Percentiles rank a stretch among this genome's conserved stretches.
Evolutionary conservation across 1,140 invertebrate genomes (phyloP).

Genomic region (Drosophila nasuta): DNA sequence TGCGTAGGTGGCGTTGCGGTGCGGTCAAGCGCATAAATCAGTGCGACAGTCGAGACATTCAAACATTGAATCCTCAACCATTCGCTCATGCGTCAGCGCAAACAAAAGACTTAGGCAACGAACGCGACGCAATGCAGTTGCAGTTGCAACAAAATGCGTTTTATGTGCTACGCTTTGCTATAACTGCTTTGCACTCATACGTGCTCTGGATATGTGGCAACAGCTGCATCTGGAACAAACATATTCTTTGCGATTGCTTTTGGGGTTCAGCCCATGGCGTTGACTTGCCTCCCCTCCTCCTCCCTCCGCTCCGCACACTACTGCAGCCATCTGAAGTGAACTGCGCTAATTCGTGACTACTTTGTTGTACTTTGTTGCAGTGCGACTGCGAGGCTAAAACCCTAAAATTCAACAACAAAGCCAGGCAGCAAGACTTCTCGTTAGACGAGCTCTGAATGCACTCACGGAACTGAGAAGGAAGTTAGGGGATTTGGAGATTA

Average conservation of each 20-base stretch:
- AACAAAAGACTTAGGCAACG: constrained; percentile 81
- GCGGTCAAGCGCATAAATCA: constrained; percentile 79
- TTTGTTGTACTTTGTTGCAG: constrained; percentile 56
- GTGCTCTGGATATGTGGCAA: constrained; percentile 49
- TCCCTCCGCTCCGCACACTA: not conserved
- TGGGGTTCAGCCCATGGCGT: not conserved
- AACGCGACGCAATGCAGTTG: constrained; percentile 43
- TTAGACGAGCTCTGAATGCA: constrained; percentile 24
- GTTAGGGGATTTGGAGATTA: not conserved
- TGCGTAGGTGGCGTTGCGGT: constrained; percentile 60
- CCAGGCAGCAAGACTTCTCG: not conserved
- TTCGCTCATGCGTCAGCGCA: constrained; percentile 73
- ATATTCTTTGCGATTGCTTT: constrained; percentile 62
- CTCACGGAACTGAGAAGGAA: constrained; percentile 14
- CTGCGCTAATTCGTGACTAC: constrained; percentile 81
- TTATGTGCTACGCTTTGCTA: constrained; percentile 23
- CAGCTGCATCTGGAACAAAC: constrained; percentile 60
- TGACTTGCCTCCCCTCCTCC: too few species aligned
- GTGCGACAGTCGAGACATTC: constrained; percentile 55
- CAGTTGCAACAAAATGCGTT: constrained; percentile 75
- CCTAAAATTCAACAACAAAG: constrained; percentile 42
- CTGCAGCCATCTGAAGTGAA: constrained; percentile 34
- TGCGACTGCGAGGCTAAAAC: constrained; percentile 31
- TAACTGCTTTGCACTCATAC: constrained; percentile 12
- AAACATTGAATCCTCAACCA: constrained; percentile 50